Evolutionary conservation across 2,797 vertebrate genomes (phyloP).

Genomic region (Antennarius maculatus): DNA sequence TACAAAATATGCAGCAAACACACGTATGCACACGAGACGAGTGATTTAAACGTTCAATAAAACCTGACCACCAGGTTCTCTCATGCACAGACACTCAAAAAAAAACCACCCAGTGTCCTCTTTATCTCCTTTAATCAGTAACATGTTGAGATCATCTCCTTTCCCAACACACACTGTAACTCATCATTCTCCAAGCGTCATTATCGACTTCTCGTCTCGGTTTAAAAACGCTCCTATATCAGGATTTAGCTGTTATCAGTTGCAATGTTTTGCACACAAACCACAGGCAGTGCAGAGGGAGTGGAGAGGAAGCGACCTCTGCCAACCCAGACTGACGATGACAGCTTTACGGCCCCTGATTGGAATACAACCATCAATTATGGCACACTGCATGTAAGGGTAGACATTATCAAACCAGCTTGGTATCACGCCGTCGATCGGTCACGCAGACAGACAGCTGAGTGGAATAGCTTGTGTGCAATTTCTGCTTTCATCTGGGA

Average conservation of each 20-base stretch:
- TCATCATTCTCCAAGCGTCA: constrained; percentile 55
- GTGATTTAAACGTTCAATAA: constrained; percentile 37
- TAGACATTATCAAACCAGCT: constrained; percentile 44
- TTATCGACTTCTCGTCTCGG: constrained; percentile 64
- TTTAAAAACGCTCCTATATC: constrained; percentile 59
- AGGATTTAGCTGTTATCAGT: constrained; percentile 55
- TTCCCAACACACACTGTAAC: constrained; percentile 59
- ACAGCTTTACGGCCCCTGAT: constrained; percentile 70
- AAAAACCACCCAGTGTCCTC: constrained; percentile 42
- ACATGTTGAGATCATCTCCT: constrained; percentile 44
- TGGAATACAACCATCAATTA: constrained; percentile 68
- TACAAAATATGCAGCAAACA: constrained; percentile 39
- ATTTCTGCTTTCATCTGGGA: neutral
- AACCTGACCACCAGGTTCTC: constrained; percentile 15
- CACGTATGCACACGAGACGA: constrained; percentile 23
- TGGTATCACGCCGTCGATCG: constrained; percentile 27
- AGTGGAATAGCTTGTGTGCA: neutral
- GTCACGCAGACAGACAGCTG: constrained; percentile 12
- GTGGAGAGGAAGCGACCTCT: constrained; percentile 60
- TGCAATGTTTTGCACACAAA: constrained; percentile 69
- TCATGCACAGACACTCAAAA: constrained; percentile 5
- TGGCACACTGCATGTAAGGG: constrained; percentile 34
- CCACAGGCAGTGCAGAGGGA: constrained; percentile 33
- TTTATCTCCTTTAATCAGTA: constrained; percentile 62
- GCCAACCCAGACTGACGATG: constrained; percentile 56